phyloP scores from a whole-genome alignment of 2,113 vertebrate species.

The Cyprinus carpio region DNA sequence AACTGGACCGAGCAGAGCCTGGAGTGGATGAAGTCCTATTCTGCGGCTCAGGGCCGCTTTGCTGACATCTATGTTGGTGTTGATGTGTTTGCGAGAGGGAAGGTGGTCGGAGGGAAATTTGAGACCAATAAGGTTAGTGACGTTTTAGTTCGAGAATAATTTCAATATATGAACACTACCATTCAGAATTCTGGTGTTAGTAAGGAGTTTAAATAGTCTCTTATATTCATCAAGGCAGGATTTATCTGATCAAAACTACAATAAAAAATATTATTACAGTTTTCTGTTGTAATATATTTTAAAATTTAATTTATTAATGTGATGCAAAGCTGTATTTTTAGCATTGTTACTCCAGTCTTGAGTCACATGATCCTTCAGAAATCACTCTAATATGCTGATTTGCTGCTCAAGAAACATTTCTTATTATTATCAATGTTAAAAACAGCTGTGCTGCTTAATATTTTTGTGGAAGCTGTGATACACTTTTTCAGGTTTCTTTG shows the following conservation, averaged over 20 bases:
- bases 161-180: not conserved
- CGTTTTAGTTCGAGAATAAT: not conserved
- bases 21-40: slow-evolving; percentile 67
- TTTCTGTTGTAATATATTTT: not conserved
- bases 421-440: not conserved
- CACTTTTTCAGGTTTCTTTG: not conserved
- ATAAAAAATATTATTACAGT: not conserved
- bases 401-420: not conserved
- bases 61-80: slow-evolving; percentile 85
- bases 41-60: slow-evolving; percentile 68
- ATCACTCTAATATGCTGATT: not conserved
- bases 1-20: slow-evolving; percentile 89
- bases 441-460: not conserved
- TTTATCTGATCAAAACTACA: not conserved
- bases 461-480: not conserved
- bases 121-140: slow-evolving; percentile 83
- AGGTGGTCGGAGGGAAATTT: slow-evolving; percentile 83
- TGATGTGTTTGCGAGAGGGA: slow-evolving; percentile 90
- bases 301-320: not conserved
- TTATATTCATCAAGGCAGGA: not conserved
- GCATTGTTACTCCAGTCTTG: not conserved
- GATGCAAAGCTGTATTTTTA: not conserved
- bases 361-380: not conserved
- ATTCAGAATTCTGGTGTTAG: not conserved
- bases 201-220: not conserved